phyloP scores from a whole-genome alignment of 2,888 invertebrate genomes.

The Adela reaumurella region DNA sequence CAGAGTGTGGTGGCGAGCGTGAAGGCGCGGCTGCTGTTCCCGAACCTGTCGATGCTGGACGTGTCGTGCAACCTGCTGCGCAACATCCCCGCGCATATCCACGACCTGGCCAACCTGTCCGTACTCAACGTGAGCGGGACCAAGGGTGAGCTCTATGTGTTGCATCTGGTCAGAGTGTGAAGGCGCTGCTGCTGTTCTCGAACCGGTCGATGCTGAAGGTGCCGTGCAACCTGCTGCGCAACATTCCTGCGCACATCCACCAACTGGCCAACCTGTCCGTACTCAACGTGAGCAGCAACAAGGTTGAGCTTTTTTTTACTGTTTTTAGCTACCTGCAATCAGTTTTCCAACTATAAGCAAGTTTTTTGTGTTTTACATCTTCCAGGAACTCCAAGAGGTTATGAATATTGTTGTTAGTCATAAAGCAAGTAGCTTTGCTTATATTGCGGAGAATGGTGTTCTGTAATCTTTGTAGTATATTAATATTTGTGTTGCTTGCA shows the following conservation, averaged over 20 bases:
- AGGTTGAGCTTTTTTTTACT: too few species aligned
- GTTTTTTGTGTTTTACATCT: too few species aligned
- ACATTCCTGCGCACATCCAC: slow-evolving; percentile 79
- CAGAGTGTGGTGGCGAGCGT: slow-evolving; percentile 44
- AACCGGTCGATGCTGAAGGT: slow-evolving; percentile 93
- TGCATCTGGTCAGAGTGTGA: too few species aligned
- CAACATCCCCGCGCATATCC: slow-evolving; percentile 77
- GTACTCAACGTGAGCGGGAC: slow-evolving; percentile 91
- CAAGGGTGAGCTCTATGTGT: too few species aligned
- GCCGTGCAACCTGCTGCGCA: slow-evolving; percentile 71
- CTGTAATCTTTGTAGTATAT: too few species aligned
- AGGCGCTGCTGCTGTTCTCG: slow-evolving; percentile 80
- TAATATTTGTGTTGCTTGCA: too few species aligned
- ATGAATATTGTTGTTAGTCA: too few species aligned
- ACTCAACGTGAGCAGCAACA: slow-evolving; percentile 85
- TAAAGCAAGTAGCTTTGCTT: too few species aligned
- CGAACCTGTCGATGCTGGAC: slow-evolving; percentile 92
- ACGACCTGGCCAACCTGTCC: slow-evolving; percentile 83
- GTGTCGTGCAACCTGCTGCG: slow-evolving; percentile 77
- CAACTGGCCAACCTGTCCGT: slow-evolving; percentile 88
- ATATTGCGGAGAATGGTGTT: too few species aligned
- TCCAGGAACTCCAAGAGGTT: too few species aligned
- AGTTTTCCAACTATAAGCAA: too few species aligned
- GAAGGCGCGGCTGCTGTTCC: slow-evolving; percentile 78
- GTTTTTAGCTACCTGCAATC: too few species aligned